Evolutionary conservation across 1,140 invertebrate genomes (phyloP).

Genomic region (Nephotettix cincticeps): DNA sequence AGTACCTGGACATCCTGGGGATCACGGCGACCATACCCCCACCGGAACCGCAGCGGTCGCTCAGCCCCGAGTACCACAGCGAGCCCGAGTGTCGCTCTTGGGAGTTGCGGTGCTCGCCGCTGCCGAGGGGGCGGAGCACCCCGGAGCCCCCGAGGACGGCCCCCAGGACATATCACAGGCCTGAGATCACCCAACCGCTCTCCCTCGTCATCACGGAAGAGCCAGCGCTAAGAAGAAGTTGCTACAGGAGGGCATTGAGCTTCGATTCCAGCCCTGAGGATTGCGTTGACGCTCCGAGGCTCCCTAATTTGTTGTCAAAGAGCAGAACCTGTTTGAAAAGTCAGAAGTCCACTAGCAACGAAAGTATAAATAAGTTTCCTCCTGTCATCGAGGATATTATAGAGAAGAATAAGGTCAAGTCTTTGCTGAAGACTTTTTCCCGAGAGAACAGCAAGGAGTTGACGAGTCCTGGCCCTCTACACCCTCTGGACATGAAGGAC

Average conservation of each 20-base stretch:
- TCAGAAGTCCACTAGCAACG: not conserved
- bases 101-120: slow-evolving; percentile 4
- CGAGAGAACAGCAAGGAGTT: not conserved
- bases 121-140: not conserved
- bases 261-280: not conserved
- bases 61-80: slow-evolving; percentile 34
- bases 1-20: slow-evolving; percentile 52
- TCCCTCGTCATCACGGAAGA: slow-evolving; percentile 7
- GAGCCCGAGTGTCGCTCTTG: slow-evolving; percentile 7
- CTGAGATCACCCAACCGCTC: not conserved
- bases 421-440: not conserved
- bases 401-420: not conserved
- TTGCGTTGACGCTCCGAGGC: not conserved
- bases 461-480: not conserved
- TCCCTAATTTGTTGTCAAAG: not conserved
- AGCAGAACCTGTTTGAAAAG: not conserved
- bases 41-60: slow-evolving; percentile 42
- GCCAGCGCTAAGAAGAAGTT: not conserved
- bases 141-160: not conserved
- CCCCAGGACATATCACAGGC: slow-evolving; percentile 12
- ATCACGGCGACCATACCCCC: slow-evolving; percentile 31
- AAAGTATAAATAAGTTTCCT: no score
- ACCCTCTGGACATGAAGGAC: slow-evolving; percentile 11
- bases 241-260: not conserved
- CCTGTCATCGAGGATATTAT: not conserved